phyloP scores from a whole-genome alignment of 2,113 vertebrate genomes.

The Anoplopoma fimbria region DNA sequence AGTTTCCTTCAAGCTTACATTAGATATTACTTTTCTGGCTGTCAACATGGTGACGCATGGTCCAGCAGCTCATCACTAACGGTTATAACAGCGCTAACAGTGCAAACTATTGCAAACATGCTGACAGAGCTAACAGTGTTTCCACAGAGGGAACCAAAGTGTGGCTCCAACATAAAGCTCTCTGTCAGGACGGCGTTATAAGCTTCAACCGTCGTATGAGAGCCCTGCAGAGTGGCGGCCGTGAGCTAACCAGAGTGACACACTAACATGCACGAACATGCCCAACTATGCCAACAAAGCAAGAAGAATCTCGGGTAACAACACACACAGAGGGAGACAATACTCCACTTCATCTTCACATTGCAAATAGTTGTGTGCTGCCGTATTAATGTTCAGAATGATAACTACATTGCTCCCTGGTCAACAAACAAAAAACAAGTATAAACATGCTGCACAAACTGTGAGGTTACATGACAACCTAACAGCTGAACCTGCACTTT shows the following conservation, averaged over 20 bases:
- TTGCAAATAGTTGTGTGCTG: not conserved
- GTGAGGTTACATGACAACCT: not conserved
- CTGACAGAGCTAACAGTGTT: too few relatives aligned
- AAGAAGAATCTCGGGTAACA: not conserved
- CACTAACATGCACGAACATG: not conserved
- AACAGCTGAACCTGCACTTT: not conserved
- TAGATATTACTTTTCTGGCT: too few relatives aligned
- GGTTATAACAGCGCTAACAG: too few relatives aligned
- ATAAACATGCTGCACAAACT: not conserved
- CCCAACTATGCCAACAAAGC: not conserved
- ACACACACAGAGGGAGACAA: not conserved
- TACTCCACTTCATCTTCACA: not conserved
- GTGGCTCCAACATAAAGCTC: not conserved
- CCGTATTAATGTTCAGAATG: not conserved
- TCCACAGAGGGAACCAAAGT: too few relatives aligned
- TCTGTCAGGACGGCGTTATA: not conserved
- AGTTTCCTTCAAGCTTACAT: not conserved
- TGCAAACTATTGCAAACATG: too few relatives aligned
- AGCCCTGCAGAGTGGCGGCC: too few relatives aligned
- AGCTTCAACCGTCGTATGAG: not conserved
- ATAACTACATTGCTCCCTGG: not conserved
- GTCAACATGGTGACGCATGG: too few relatives aligned
- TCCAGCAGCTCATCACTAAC: too few relatives aligned
- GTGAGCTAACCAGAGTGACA: not conserved
- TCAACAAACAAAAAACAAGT: not conserved